Base-by-base conservation (phyloP, 2,113 vertebrate genomes). In the Manacus vitellinus region DNA sequence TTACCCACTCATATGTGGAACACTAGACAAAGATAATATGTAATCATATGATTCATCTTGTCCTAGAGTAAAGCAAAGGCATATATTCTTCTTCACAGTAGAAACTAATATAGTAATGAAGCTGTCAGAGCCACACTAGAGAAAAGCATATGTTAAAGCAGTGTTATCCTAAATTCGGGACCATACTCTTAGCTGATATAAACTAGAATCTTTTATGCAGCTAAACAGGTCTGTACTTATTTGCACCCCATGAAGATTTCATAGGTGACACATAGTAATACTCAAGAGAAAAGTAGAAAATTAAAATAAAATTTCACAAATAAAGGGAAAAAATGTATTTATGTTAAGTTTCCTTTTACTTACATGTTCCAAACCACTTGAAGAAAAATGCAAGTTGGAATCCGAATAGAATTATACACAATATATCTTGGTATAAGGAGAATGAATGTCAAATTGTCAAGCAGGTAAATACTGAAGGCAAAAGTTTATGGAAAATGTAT, bases 401-500 rank as follows among this genome's bases (percentile, higher is more conserved):
- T 86, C 30, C 56, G 28, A 76, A 52, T 14, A 74, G 17, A 82
- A 63, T 85, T 66, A 55, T 74, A 22, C 4, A 70, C 8, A 51
- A 14, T 70, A 14, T 28, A 10, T 70, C 51, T 92, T 80, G 30
- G 19, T 24, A 85, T 63, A 35, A 79, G 39, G 74, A 88, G 20
- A 79, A 71, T 31, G 6, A 74, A 71, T 30, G 16, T 66, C 35
- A 44, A 93, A 92, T 71, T 85, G 43, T 85, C 46, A 77, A 75
- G 39, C 21, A 94, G 52, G 67, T 92, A 86, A 92, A 92, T 71
- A 92, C 15, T 78, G 59, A 96, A 80, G 31, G 55, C 51, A 93
- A 81, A 85, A 80, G 4, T 84, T 88, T 89, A 74, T 41, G 27
- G 75, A 88, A 93, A 85, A 86, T 56, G 3, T 67, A 74, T 67